phyloP scores from a whole-genome alignment of 2,888 invertebrate genomes.

The Agrochola macilenta region DNA sequence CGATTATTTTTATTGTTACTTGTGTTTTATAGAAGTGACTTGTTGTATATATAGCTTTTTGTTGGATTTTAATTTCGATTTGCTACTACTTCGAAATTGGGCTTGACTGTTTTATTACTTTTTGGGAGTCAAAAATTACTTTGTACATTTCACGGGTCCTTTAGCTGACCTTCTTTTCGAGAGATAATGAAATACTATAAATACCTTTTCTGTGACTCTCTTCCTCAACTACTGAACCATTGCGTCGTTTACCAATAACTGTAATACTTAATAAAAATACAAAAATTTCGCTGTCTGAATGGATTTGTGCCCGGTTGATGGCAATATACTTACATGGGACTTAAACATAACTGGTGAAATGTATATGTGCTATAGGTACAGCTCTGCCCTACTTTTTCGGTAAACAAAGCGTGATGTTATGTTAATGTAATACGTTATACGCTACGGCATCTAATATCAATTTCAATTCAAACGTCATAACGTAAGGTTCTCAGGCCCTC shows the following conservation, averaged over 20 bases:
- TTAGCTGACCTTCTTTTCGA: conserved; percentile 8
- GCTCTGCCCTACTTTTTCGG: no score
- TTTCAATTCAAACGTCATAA: conserved; percentile 6
- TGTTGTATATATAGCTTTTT: conserved; percentile 19
- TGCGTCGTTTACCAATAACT: neutral
- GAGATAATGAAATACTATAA: neutral
- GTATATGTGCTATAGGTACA: no score
- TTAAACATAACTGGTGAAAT: no score
- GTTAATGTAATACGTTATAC: neutral
- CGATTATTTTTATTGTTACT: conserved; percentile 30
- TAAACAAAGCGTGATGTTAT: no score
- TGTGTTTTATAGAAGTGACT: conserved; percentile 37
- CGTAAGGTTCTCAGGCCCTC: neutral
- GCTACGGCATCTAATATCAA: neutral
- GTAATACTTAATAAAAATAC: neutral
- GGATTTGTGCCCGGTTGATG: no score
- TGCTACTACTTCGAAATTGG: neutral
- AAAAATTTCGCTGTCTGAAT: no score
- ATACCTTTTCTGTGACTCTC: neutral
- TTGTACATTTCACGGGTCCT: neutral
- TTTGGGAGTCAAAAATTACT: neutral
- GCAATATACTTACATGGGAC: no score
- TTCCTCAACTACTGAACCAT: neutral
- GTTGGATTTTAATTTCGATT: conserved; percentile 4
- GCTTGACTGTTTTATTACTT: neutral